These are phyloP conservation scores for Anorthoa munda DNA, from an alignment of 2,888 invertebrate species.

Conservation along the genomic window DNA sequence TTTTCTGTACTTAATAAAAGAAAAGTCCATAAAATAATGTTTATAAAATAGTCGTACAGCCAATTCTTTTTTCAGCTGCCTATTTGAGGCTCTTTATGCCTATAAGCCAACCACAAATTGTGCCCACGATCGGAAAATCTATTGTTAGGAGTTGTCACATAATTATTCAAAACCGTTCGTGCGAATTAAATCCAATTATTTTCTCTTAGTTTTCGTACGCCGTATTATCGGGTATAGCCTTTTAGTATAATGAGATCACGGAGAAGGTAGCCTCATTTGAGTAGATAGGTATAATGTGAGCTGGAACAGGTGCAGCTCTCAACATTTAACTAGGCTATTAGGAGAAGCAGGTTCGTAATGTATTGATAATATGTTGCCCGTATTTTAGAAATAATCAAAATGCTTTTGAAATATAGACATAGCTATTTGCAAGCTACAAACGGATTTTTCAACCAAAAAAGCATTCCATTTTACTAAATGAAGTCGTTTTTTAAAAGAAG, in stretches of 20 bases:
- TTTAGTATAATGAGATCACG: constrained; percentile 51
- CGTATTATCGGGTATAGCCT: constrained; percentile 25
- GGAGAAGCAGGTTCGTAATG: neutral
- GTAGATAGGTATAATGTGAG: constrained; percentile 12
- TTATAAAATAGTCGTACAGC: neutral
- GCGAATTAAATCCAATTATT: constrained; percentile 41
- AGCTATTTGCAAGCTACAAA: too few relatives aligned
- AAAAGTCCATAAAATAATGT: constrained; percentile 1
- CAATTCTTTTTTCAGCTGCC: constrained; percentile 3
- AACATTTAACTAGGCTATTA: neutral
- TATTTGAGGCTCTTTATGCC: neutral
- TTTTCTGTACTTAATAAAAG: too few relatives aligned
- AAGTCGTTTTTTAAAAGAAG: constrained; percentile 11
- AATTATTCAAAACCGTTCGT: constrained; percentile 30
- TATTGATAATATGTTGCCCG: neutral
- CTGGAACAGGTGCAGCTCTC: constrained; percentile 11
- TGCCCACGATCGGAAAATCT: neutral
- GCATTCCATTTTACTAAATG: constrained; percentile 5
- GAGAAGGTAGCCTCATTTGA: constrained; percentile 37
- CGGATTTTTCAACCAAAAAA: neutral
- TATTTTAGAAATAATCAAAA: neutral
- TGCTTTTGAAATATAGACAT: neutral
- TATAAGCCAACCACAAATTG: constrained; percentile 1
- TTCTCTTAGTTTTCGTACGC: constrained; percentile 33
- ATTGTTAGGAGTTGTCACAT: constrained; percentile 19